A percentile compares a stretch with the other conserved stretches of the same genome.
Evolutionary conservation across 2,797 vertebrate genomes (phyloP).

Genomic region (Notolabrus celidotus): DNA sequence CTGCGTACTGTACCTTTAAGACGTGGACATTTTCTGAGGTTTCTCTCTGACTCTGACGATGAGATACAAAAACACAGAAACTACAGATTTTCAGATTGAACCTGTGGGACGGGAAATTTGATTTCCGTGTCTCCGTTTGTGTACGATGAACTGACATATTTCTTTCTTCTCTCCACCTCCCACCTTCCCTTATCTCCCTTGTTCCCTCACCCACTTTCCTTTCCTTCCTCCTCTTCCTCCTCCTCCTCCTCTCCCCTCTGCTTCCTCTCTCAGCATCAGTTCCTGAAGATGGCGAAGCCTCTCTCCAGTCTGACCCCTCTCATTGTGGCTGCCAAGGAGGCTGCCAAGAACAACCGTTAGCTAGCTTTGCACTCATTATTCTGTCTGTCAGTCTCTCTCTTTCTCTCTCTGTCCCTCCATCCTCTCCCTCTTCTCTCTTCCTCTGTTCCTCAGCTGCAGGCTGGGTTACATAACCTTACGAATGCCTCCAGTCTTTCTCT

Average conservation of each 20-base stretch:
- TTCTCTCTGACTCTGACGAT: too few relatives aligned
- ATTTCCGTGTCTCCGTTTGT: too few relatives aligned
- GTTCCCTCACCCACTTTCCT: background rate
- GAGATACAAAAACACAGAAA: too few relatives aligned
- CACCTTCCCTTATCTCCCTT: background rate
- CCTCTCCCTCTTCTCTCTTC: background rate
- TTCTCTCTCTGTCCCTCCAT: background rate
- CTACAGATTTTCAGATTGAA: too few relatives aligned
- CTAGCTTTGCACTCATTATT: conserved; percentile 27
- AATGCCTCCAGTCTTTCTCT: background rate
- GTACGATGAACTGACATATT: too few relatives aligned
- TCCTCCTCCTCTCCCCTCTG: background rate
- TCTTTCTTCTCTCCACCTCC: background rate
- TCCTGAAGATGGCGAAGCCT: conserved; percentile 96
- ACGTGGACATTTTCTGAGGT: too few relatives aligned
- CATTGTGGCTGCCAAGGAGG: conserved; percentile 95
- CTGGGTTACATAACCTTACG: conserved; percentile 1
- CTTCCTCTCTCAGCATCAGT: conserved; percentile 89
- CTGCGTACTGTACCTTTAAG: too few relatives aligned
- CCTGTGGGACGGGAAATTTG: too few relatives aligned
- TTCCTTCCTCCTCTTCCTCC: too few relatives aligned
- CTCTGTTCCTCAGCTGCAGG: too few relatives aligned
- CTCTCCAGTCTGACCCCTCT: conserved; percentile 96
- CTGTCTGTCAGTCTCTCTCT: background rate
- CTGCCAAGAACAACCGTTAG: conserved; percentile 94